Evolutionary conservation across 2,888 invertebrate species (phyloP).

Genomic region (Noctua comes): DNA sequence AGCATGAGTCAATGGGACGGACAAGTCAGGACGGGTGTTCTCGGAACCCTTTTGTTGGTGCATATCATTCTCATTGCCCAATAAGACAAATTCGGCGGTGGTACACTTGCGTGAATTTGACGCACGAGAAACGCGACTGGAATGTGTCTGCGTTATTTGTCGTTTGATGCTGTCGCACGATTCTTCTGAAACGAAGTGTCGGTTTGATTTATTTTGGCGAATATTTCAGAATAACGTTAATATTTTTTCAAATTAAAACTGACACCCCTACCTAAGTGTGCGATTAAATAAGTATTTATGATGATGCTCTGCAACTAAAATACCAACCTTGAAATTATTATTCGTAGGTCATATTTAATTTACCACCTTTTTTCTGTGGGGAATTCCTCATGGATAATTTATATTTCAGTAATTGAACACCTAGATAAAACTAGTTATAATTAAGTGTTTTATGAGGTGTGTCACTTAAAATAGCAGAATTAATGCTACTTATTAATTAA

Average conservation of each 20-base stretch:
- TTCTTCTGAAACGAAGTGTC: background rate
- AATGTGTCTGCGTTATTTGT: constrained; percentile 4
- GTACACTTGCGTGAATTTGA: constrained; percentile 68
- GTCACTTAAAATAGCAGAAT: constrained; percentile 4
- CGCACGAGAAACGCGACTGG: constrained; percentile 43
- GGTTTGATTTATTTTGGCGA: background rate
- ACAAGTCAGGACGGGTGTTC: constrained; percentile 84
- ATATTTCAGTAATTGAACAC: background rate
- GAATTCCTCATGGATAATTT: constrained; percentile 16
- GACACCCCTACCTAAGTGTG: background rate
- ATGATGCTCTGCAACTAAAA: background rate
- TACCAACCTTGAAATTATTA: constrained; percentile 3
- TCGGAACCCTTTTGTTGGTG: constrained; percentile 87
- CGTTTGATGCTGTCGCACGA: background rate
- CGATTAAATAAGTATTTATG: background rate
- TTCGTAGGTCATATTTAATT: constrained; percentile 14
- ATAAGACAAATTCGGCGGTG: constrained; percentile 83
- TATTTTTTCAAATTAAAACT: background rate
- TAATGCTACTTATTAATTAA: constrained; percentile 15
- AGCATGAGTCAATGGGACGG: constrained; percentile 86
- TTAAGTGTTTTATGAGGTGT: constrained; percentile 35
- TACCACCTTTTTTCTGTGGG: constrained; percentile 2
- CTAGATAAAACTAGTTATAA: constrained; percentile 18
- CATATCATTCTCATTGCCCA: constrained; percentile 88
- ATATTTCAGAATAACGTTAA: background rate